Base-by-base conservation (phyloP, 2,797 vertebrate genomes). In the Xenopus petersii region DNA sequence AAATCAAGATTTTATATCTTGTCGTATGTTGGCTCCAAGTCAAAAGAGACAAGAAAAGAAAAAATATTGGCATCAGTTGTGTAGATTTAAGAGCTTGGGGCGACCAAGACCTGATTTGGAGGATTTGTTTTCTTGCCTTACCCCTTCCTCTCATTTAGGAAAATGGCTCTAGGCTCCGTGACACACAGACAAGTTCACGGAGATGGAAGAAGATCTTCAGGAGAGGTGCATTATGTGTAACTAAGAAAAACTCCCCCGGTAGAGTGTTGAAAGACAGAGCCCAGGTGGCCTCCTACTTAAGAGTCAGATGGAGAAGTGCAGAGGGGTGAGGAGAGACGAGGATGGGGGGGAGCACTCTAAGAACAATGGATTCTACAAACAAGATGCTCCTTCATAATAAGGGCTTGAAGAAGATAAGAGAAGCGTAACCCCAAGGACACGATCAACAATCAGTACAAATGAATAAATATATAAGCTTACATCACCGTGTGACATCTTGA, bases 231-330 rank as follows among this genome's bases (percentile, higher is more conserved):
- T 61, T 42, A 54, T 67, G 55, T 71, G 55, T 66, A 36, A 30
- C 67, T 59, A 67, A 71, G 64, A 72, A 55, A 42, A 71, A 67
- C 70, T 62, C n/a, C 56, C 75, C 64, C 56, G 49, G 70, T 68
- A 48, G 65, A 48, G 75, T 64, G 75, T 13, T 77, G 70, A 77
- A 3, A 63, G 70, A 77, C 61, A 0, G 10, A 15, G 33, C 62
- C 49, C 75, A 72, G 75, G 75, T 73, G 75, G 64, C 64, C 13
- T 30, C 56, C 24, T 12, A 6, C 11, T 7, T 33, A 12, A 1
- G 17, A 36, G 10, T n/a, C 15, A 54, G 49, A 16, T 16, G 12
- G 12, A 54, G 49, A 12, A 54, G 49, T 12, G 49, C 0, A 5
- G 36, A 1, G 36, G 36, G 36, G 26, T 30, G 26, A 30, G 26